Evolutionary conservation across 2,113 vertebrate species (phyloP).

Genomic region (Grammomys surdaster): DNA sequence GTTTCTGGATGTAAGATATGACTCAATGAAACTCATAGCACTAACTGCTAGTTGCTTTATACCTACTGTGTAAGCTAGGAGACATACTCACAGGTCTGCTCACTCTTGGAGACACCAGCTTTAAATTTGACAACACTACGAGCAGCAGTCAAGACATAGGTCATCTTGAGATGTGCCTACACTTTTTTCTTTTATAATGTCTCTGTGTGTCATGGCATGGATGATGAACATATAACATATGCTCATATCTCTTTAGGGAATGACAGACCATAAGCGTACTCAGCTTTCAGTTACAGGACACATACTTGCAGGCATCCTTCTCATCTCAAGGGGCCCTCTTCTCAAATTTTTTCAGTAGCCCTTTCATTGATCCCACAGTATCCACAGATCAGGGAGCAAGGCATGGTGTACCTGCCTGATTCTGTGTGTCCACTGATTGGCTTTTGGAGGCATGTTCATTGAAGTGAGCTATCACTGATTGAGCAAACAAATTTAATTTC

Average conservation of each 20-base stretch:
- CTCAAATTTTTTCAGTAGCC: background rate
- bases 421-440: background rate
- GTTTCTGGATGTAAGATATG: background rate
- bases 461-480: conserved; percentile 7
- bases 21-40: background rate
- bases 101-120: background rate
- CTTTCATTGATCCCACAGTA: background rate
- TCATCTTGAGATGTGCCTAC: background rate
- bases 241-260: background rate
- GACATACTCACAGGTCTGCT: background rate
- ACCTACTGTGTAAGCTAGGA: background rate
- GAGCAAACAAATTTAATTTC: conserved; percentile 59
- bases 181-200: background rate
- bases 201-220: background rate
- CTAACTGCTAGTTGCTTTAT: background rate
- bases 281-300: background rate
- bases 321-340: background rate
- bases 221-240: background rate
- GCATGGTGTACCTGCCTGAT: background rate
- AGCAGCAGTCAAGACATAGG: background rate
- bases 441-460: background rate
- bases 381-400: background rate
- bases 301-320: background rate
- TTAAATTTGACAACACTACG: background rate
- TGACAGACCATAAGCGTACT: too few relatives aligned